phyloP scores from a whole-genome alignment of 2,888 invertebrate genomes.

The Aplocera efformata region DNA sequence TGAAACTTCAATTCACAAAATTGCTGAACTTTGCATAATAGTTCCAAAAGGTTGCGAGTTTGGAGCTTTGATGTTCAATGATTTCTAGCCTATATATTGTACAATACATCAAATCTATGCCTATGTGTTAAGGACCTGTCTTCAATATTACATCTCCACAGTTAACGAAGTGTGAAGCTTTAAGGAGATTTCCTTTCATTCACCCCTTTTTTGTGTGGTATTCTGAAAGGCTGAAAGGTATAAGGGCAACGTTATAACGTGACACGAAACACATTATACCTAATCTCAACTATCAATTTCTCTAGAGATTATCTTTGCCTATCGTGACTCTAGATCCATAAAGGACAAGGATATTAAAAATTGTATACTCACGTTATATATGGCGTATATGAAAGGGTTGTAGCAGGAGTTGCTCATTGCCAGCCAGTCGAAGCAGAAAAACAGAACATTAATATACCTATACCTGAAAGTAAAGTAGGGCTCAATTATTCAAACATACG shows the following conservation, averaged over 20 bases:
- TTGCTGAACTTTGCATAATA: no score
- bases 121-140: background rate
- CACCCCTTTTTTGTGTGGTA: background rate
- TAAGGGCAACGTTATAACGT: no score
- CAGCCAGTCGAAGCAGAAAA: constrained; percentile 93
- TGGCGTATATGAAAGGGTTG: constrained; percentile 94
- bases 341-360: no score
- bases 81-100: no score
- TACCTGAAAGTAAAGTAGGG: constrained; percentile 76
- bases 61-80: no score
- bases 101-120: background rate
- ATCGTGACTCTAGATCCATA: no score
- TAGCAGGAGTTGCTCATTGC: constrained; percentile 95
- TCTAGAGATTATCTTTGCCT: no score
- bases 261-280: no score
- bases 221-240: no score
- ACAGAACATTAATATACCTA: constrained; percentile 90
- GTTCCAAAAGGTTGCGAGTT: no score
- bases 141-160: constrained; percentile 6
- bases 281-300: no score
- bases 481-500: background rate
- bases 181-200: constrained; percentile 2
- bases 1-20: no score
- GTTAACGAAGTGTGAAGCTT: constrained; percentile 9
- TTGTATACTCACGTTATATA: constrained; percentile 87